A percentile compares a stretch with the other conserved stretches of the same genome.
These are phyloP conservation scores for Glandiceps talaboti DNA, from an alignment of 53 echinoderm and acorn worm genomes.

Conservation along the genomic window DNA sequence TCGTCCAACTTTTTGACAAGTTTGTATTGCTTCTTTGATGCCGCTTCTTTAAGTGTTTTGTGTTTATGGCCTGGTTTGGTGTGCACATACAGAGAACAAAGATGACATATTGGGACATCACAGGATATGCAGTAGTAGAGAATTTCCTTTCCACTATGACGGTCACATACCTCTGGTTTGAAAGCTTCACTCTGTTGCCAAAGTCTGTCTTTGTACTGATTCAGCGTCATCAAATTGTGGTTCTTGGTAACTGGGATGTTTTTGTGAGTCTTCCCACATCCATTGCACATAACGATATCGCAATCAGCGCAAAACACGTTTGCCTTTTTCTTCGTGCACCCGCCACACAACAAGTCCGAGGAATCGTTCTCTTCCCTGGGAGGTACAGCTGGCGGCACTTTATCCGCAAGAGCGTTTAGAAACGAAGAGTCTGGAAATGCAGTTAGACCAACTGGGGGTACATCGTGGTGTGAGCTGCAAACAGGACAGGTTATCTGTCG, in stretches of 20 bases:
- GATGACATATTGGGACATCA: background rate
- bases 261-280: background rate
- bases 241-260: background rate
- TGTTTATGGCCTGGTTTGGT: background rate
- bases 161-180: background rate
- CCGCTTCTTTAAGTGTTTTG: background rate
- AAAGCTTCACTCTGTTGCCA: background rate
- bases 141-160: background rate
- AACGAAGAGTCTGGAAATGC: background rate
- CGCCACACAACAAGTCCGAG: background rate
- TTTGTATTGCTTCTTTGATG: background rate
- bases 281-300: background rate
- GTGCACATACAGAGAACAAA: background rate
- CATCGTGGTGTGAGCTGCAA: background rate
- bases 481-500: background rate
- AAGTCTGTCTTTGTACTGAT: background rate
- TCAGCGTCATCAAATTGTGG: background rate
- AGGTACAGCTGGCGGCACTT: no score
- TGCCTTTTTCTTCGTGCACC: background rate
- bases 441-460: background rate
- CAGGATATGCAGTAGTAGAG: background rate
- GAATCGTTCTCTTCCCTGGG: no score
- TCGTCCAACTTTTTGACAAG: background rate
- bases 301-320: background rate
- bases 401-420: background rate